These are phyloP conservation scores for Aleiodes alternator DNA, from an alignment of 2,888 invertebrate species.

Conservation along the genomic window DNA sequence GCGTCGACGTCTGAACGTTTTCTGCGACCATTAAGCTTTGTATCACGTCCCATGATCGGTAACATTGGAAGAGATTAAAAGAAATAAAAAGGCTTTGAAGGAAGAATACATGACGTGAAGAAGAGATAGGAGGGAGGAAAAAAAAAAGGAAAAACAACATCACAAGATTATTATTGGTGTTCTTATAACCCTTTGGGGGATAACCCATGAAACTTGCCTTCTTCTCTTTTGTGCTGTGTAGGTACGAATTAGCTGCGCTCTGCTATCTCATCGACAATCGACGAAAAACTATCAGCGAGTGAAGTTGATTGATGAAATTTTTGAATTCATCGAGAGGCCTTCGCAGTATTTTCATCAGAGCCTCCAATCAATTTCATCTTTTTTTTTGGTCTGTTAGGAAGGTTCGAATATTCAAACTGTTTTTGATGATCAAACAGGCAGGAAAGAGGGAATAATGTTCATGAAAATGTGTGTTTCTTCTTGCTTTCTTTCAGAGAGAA, in stretches of 20 bases:
- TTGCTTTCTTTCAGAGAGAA: neutral
- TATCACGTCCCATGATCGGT: constrained; percentile 41
- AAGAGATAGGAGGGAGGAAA: neutral
- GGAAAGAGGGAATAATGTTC: constrained; percentile 11
- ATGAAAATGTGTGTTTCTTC: constrained; percentile 18
- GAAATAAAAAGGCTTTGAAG: constrained; percentile 12
- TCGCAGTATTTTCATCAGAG: constrained; percentile 1
- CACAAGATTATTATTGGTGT: constrained; percentile 48
- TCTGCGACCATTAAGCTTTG: constrained; percentile 52
- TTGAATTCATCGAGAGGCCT: neutral
- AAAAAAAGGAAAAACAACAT: constrained; percentile 27
- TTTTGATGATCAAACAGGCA: too few relatives aligned
- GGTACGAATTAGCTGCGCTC: constrained; percentile 30
- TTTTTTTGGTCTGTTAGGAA: too few relatives aligned
- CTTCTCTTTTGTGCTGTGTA: neutral
- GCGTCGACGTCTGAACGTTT: constrained; percentile 38
- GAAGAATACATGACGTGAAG: constrained; percentile 6
- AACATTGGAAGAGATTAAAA: constrained; percentile 39
- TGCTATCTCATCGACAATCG: constrained; percentile 35
- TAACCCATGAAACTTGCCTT: constrained; percentile 1
- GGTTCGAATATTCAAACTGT: too few relatives aligned
- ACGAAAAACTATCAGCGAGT: constrained; percentile 3
- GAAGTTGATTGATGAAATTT: constrained; percentile 33
- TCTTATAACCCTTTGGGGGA: constrained; percentile 19
- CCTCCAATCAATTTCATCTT: too few relatives aligned